Percentiles rank a stretch among this genome's conserved stretches.
Conservation (phyloP, 92 coral and sea anemone genomes). For the Virgularia gustaviana region DNA sequence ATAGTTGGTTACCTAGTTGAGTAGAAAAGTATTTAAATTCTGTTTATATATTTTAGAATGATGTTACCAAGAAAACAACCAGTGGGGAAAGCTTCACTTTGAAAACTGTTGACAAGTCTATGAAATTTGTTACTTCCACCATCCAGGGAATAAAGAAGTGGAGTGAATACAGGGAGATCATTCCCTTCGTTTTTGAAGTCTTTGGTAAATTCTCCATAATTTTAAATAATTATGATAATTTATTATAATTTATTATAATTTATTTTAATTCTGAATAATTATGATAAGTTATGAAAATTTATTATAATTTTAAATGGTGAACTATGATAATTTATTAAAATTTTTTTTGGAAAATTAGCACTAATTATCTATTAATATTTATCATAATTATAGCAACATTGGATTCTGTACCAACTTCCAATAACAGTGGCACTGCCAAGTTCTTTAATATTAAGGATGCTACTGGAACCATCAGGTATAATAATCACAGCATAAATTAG, state of each 20-base stretch:
- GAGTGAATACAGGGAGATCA: slow-evolving; percentile 71
- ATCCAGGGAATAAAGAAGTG: slow-evolving; percentile 62
- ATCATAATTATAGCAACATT: slow-evolving; percentile 61
- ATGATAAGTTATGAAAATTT: too few relatives aligned
- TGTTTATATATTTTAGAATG: slow-evolving; percentile 6
- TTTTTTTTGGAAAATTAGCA: too few relatives aligned
- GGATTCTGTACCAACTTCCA: slow-evolving; percentile 86
- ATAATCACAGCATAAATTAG: too few relatives aligned
- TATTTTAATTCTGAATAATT: not conserved
- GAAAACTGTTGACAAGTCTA: slow-evolving; percentile 58
- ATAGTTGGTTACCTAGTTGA: not conserved
- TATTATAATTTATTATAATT: not conserved
- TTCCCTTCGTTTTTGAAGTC: slow-evolving; percentile 62
- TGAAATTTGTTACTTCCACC: slow-evolving; percentile 69
- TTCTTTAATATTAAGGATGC: slow-evolving; percentile 71
- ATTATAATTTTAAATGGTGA: too few relatives aligned
- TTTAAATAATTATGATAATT: not conserved
- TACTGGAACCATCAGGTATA: slow-evolving; percentile 69
- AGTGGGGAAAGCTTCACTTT: slow-evolving; percentile 9
- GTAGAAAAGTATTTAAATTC: not conserved
- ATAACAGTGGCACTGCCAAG: slow-evolving; percentile 68
- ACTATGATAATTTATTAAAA: too few relatives aligned
- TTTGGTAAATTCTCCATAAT: slow-evolving; percentile 88
- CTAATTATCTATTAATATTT: too few relatives aligned
- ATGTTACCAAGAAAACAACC: not conserved